Evolutionary conservation across 2,797 vertebrate species (phyloP).

Genomic region (Myripristis jacobus): DNA sequence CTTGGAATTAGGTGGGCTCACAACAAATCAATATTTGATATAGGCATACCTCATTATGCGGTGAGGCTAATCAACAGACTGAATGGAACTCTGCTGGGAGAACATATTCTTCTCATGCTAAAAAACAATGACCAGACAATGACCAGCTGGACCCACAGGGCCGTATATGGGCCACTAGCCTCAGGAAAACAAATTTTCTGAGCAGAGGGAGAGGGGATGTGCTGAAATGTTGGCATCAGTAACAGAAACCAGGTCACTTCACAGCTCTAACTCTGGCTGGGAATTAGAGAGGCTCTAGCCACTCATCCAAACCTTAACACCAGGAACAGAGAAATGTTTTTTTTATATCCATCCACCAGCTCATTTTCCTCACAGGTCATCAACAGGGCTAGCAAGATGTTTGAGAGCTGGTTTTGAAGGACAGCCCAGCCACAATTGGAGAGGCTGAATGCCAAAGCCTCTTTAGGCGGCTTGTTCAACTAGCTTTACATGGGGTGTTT

Average conservation of each 20-base stretch:
- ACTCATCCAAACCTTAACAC: conserved; percentile 48
- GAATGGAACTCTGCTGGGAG: conserved; percentile 10
- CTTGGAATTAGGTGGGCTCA: conserved; percentile 7
- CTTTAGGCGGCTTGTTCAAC: conserved; percentile 42
- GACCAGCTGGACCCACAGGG: conserved; percentile 32
- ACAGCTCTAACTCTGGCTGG: conserved; percentile 28
- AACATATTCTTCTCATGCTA: conserved; percentile 30
- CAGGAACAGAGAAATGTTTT: conserved; percentile 52
- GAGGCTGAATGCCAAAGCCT: conserved; percentile 58
- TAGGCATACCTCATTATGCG: conserved; percentile 4
- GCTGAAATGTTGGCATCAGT: conserved; percentile 42
- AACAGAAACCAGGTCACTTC: conserved; percentile 19
- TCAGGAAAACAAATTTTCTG: conserved; percentile 36
- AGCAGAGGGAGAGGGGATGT: conserved; percentile 31
- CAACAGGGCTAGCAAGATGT: conserved; percentile 62
- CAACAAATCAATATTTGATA: conserved; percentile 21
- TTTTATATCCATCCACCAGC: conserved; percentile 47
- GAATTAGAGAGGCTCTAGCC: conserved; percentile 23
- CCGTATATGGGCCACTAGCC: conserved; percentile 21
- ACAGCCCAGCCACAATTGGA: conserved; percentile 44
- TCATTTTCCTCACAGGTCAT: conserved; percentile 49
- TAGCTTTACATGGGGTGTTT: conserved; percentile 55
- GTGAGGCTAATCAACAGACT: conserved; percentile 1
- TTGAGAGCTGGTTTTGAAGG: conserved; percentile 64
- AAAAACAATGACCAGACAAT: conserved; percentile 28